Evolutionary conservation across 2,888 invertebrate species (phyloP), one percentile per base, ranked within the genome.

Genomic region (Oscheius myriophilus): DNA sequence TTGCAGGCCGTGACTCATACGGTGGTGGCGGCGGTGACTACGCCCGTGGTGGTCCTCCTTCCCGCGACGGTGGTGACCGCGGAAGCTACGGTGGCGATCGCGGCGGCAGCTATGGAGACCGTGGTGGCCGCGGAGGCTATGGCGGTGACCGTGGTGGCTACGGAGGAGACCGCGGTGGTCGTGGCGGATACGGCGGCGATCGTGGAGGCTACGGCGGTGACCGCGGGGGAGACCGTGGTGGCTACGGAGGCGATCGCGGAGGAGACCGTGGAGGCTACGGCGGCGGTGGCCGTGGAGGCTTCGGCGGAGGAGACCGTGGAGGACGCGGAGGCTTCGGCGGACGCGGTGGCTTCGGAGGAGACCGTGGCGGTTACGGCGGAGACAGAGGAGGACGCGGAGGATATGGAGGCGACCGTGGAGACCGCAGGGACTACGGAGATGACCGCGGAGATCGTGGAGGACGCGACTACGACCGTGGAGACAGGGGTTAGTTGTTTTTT

Each of bases 291-390:
- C 26, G 51, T 21, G 42, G 46, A 16, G 52, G 67, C 39, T 62
- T 58, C 52, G 67, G 67, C 6, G 62, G 49, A 45, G 66, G 71
- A 33, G 73, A 70, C 39, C 64, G 73, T 7, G 71, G 69, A n/a
- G 67, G 73, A 18, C 57, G 53, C 26, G 70, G 67, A 45, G 58
- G 67, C 26, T 62, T 58, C 4, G 26, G 69, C 2, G 65, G 41
- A 16, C 49, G 54, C 42, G 68, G 68, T 25, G 62, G 52, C 9
- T 57, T 63, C 18, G 75, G 71, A 52, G 61, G 53, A 21, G 65
- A 63, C 43, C 69, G 76, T 43, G 43, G 71, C 41, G 71, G 72
- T 52, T 58, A 49, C 41, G 66, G 66, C 21, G 70, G 63, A 18
- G 23, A 45, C 23, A 55, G 57, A 33, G 67, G 51, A n/a, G 26